Evolutionary conservation across 1,140 invertebrate species (phyloP).

Genomic region (Manduca sexta): DNA sequence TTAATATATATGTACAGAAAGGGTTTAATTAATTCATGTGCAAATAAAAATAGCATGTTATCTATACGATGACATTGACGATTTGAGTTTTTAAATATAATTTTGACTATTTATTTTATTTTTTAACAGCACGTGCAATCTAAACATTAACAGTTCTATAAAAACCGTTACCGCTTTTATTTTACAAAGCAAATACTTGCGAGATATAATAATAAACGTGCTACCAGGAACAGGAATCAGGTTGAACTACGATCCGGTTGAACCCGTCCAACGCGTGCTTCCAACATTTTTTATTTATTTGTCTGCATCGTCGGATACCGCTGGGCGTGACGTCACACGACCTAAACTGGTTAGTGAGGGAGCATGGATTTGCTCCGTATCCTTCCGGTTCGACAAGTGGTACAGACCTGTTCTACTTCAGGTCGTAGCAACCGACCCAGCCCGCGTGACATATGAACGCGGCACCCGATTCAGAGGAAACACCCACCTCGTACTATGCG

Average conservation of each 20-base stretch:
- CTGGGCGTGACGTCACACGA: constrained; percentile 70
- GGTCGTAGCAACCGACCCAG: constrained; percentile 55
- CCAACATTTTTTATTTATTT: constrained; percentile 73
- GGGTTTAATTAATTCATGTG: too few species aligned
- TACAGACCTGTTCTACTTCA: constrained; percentile 69
- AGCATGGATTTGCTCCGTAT: constrained; percentile 72
- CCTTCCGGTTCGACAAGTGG: constrained; percentile 71
- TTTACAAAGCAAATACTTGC: constrained; percentile 33
- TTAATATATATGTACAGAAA: too few species aligned
- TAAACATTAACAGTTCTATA: too few species aligned
- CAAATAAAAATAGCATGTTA: too few species aligned
- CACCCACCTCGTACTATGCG: too few species aligned
- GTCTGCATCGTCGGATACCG: constrained; percentile 70
- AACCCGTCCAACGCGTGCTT: constrained; percentile 71
- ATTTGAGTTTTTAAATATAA: too few species aligned
- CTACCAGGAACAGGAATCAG: constrained; percentile 71
- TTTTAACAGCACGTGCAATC: too few species aligned
- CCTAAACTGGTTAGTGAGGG: constrained; percentile 72
- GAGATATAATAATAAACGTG: constrained; percentile 39
- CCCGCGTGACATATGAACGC: constrained; percentile 46
- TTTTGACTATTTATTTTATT: too few species aligned
- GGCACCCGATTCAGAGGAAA: neutral
- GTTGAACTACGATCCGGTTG: constrained; percentile 72
- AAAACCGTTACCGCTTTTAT: neutral
- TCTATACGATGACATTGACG: too few species aligned